Conservation (phyloP, 2,797 vertebrate species). For the Periophthalmus magnuspinnatus region DNA sequence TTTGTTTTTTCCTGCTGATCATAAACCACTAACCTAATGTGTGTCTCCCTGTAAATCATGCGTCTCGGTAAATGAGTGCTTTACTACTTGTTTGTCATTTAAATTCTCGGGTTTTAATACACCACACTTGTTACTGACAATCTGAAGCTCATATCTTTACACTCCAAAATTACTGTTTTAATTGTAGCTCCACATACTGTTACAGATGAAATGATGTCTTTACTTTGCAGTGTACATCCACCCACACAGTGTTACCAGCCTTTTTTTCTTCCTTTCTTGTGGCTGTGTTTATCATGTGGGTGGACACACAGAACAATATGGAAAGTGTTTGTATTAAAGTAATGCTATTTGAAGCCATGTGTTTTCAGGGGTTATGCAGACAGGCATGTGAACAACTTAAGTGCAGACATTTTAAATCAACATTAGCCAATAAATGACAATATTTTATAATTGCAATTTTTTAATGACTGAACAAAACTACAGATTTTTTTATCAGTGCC, state of each 20-base stretch:
- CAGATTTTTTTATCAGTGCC: too few species aligned
- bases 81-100: too few species aligned
- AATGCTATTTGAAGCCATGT: conserved; percentile 20
- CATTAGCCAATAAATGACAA: too few species aligned
- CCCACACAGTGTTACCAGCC: conserved; percentile 36
- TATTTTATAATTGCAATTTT: too few species aligned
- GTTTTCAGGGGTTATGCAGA: conserved; percentile 13
- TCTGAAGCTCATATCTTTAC: conserved; percentile 12
- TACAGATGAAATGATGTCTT: conserved; percentile 21
- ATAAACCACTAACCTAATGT: conserved; percentile 58
- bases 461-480: too few species aligned
- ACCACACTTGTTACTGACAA: conserved; percentile 23
- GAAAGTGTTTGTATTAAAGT: conserved; percentile 31
- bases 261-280: conserved; percentile 24
- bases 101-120: conserved; percentile 29
- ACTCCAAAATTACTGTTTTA: conserved; percentile 23
- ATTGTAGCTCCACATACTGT: conserved; percentile 28
- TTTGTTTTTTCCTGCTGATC: conserved; percentile 48
- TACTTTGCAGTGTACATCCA: conserved; percentile 39
- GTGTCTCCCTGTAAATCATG: too few species aligned
- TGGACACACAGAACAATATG: conserved; percentile 36
- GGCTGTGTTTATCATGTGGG: conserved; percentile 27
- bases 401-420: too few species aligned
- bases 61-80: too few species aligned
- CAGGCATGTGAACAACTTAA: too few species aligned